Conservation (phyloP, 2,888 invertebrate species). For the Torymus texanus region DNA sequence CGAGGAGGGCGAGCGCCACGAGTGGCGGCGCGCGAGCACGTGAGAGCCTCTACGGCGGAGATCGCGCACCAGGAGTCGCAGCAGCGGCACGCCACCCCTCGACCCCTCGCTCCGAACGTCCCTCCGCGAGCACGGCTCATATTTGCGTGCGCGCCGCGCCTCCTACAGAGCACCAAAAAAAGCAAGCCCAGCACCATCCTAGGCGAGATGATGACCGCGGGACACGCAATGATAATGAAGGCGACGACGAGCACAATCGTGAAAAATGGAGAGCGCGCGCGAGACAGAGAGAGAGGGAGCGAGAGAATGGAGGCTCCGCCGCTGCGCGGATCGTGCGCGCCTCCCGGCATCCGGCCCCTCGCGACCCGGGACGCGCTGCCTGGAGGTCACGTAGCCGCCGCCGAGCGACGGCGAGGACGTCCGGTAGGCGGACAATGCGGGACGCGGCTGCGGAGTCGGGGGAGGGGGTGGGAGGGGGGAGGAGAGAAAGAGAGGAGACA, state of each 20-base stretch:
- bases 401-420: no score
- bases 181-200: neutral
- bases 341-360: no score
- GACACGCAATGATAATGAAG: neutral
- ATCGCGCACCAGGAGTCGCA: conserved; percentile 49
- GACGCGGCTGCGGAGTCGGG: neutral
- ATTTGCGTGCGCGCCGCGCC: neutral
- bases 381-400: no score
- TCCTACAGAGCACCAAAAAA: neutral
- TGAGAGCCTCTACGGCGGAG: conserved; percentile 35
- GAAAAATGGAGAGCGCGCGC: neutral
- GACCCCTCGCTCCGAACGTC: neutral
- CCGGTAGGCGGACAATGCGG: no score
- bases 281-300: conserved; percentile 3
- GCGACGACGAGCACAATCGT: neutral
- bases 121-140: neutral
- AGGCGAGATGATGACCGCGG: neutral
- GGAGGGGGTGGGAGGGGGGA: neutral
- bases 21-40: conserved; percentile 20
- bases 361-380: no score
- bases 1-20: conserved; percentile 6
- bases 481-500: conserved; percentile 17
- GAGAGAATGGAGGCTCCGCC: neutral
- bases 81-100: neutral
- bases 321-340: no score